Base-by-base conservation (phyloP, 1,140 invertebrate species). In the Colletes latitarsis region DNA sequence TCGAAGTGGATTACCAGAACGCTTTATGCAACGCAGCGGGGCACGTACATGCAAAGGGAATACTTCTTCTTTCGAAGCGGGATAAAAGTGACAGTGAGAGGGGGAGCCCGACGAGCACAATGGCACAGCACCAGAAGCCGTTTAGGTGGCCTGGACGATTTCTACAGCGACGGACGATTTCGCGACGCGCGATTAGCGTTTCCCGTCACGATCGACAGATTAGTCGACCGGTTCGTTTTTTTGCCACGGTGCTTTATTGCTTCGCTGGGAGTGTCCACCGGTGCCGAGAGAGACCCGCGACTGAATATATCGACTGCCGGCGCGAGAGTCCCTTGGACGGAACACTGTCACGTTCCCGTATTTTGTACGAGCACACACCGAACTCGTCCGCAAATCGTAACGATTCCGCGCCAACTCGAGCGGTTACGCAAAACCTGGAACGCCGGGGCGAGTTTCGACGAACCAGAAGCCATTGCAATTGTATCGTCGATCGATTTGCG, bases 121-220 rank as follows among this genome's bases (percentile, higher is more conserved):
- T 70, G 71, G 73, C 62, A 75, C 62, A 39, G 73, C 49, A 75
- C 73, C 73, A 75, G 73, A 67, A 60, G 30, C 52, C 76, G 58
- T 52, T 67, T 30, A 60, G 49, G 71, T 21, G 30, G 68, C 57
- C 57, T 70, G 57, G 68, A 17, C 68, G 67, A 79, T 79, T 79
- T 73, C 77, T 60, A 73, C 30, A 58, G 46, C 46, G 21, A 12
- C 49, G 62, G 57, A 55, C 67, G 57, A 70, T 83, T 76, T 83
- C 74, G 77, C 69, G 66, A 78, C 43, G 21, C 12, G 8, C 19
- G 81, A 74, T 80, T 72, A 80, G n/a, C 55, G 64, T 68, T 82
- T 74, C 81, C 41, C 70, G 70, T 82, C 81, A 82, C 81, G 81
- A 81, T 77, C 73, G 67, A 76, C 79, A 77, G 79, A 82, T 77